Percentiles rank a stretch among this genome's conserved stretches.
Evolutionary conservation across 2,113 vertebrate genomes (phyloP).

Genomic region (Trachemys scripta): DNA sequence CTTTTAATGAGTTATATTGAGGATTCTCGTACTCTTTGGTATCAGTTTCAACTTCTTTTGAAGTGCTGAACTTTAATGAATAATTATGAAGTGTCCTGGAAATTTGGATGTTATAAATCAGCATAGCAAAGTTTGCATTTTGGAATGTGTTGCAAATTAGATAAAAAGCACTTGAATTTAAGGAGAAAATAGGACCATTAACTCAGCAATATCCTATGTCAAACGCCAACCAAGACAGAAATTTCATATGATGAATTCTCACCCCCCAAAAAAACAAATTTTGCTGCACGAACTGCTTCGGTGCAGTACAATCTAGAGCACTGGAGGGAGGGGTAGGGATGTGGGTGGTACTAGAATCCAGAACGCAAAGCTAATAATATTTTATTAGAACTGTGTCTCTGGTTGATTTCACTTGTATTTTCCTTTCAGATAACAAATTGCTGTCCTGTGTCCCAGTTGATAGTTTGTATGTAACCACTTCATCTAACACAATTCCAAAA

Average conservation of each 20-base stretch:
- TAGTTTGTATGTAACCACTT: not conserved
- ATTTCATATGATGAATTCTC: not conserved
- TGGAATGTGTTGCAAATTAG: not conserved
- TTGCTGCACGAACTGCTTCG: fast-evolving
- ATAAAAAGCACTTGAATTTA: not conserved
- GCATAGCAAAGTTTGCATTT: not conserved
- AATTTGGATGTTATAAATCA: not conserved
- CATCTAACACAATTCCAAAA: not conserved
- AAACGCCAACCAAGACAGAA: not conserved
- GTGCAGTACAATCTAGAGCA: not conserved
- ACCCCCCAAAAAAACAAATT: fast-evolving
- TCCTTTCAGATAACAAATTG: not conserved
- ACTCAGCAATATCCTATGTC: not conserved
- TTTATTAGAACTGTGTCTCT: not conserved
- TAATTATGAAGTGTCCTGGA: not conserved
- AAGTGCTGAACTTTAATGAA: not conserved
- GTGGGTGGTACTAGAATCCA: not conserved
- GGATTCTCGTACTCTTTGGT: not conserved
- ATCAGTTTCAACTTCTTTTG: not conserved
- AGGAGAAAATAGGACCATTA: not conserved
- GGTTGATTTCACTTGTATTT: fast-evolving
- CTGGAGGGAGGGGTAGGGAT: not conserved
- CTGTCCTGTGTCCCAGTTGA: not conserved
- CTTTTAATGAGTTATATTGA: not conserved
- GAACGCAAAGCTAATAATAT: not conserved